These are phyloP conservation scores for Drosophila eugracilis DNA, from an alignment of 1,140 invertebrate genomes.

Conservation along the genomic window DNA sequence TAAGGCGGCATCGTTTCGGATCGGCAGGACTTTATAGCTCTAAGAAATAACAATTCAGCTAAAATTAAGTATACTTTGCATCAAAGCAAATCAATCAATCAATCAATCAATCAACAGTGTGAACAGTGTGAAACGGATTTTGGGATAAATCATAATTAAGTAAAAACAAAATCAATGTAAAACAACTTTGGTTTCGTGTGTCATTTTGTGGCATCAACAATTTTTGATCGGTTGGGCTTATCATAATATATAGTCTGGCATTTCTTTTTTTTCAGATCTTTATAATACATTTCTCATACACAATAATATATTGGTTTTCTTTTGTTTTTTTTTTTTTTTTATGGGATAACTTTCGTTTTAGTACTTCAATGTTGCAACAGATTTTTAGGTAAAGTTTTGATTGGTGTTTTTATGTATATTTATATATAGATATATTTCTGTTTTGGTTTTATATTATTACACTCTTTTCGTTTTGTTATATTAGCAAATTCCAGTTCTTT, in stretches of 20 bases:
- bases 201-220: constrained; percentile 58
- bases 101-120: constrained; percentile 52
- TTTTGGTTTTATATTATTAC: constrained; percentile 28
- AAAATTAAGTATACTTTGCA: constrained; percentile 52
- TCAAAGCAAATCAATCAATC: constrained; percentile 51
- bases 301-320: constrained; percentile 27
- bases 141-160: constrained; percentile 56
- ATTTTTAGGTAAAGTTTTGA: constrained; percentile 56
- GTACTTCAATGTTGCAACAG: constrained; percentile 83
- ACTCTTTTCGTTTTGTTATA: constrained; percentile 21
- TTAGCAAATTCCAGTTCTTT: constrained; percentile 76
- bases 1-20: constrained; percentile 50
- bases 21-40: constrained; percentile 49
- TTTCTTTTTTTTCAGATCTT: constrained; percentile 29
- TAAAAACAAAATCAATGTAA: constrained; percentile 63
- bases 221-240: constrained; percentile 58
- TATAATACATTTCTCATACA: constrained; percentile 70
- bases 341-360: constrained; percentile 52
- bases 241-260: constrained; percentile 34
- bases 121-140: constrained; percentile 42
- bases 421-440: constrained; percentile 22
- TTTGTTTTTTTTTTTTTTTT: constrained; percentile 14
- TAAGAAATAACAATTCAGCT: constrained; percentile 54
- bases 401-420: constrained; percentile 20
- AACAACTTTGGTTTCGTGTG: constrained; percentile 61